phyloP scores from a whole-genome alignment of 2,113 vertebrate species.

The Peromyscus maniculatus region DNA sequence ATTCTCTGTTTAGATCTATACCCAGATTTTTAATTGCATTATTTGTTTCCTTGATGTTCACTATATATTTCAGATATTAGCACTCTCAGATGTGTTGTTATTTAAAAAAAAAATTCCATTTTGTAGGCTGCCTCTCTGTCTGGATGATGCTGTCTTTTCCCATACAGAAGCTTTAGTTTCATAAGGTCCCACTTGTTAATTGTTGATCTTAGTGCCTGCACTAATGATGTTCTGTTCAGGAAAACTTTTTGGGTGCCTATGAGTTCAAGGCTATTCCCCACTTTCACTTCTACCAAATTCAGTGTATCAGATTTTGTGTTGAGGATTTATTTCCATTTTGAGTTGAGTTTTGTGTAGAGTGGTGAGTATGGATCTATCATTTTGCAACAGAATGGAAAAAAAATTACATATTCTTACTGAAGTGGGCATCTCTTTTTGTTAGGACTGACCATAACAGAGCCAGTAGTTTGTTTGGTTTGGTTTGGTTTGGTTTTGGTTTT shows the following conservation, averaged over 20 bases:
- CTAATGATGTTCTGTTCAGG: neutral
- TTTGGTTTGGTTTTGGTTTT: too few species aligned
- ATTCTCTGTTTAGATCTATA: neutral
- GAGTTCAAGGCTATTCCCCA: neutral
- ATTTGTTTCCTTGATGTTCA: neutral
- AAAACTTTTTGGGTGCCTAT: neutral
- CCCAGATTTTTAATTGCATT: neutral
- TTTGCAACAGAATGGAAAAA: neutral
- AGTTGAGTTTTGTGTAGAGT: neutral
- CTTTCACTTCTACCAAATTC: neutral
- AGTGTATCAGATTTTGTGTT: neutral
- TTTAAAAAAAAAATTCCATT: neutral
- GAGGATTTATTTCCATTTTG: neutral
- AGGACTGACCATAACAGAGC: too few species aligned
- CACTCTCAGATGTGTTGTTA: neutral
- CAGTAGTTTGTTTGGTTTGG: too few species aligned
- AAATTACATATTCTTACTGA: neutral
- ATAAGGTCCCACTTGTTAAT: neutral
- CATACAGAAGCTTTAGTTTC: neutral
- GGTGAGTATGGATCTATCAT: neutral
- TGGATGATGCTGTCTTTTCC: neutral
- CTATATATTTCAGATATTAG: neutral
- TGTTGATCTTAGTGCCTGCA: neutral
- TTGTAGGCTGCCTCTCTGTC: neutral
- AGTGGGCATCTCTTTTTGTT: too few species aligned